These are phyloP conservation scores for Otolemur crassicaudatus DNA, from an alignment of 2,797 vertebrate species.

Conservation along the genomic window DNA sequence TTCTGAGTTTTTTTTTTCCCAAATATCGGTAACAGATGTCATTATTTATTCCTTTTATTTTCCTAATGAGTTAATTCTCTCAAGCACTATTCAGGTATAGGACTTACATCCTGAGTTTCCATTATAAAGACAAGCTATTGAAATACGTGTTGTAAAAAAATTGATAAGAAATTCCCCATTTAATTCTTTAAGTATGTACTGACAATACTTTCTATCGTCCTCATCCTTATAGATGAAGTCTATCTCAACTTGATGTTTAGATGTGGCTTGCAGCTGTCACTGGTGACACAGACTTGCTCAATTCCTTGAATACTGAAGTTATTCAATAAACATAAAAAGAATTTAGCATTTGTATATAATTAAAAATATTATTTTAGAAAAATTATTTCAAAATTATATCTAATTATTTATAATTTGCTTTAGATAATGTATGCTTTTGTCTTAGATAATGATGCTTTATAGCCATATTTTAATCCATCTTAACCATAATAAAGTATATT, in stretches of 20 bases:
- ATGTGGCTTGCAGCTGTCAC: background rate
- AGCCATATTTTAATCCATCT: conserved; percentile 59
- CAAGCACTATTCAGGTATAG: background rate
- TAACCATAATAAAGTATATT: conserved; percentile 61
- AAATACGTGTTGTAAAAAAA: background rate
- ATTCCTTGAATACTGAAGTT: background rate
- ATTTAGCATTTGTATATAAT: background rate
- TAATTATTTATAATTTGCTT: background rate
- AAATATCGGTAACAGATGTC: background rate
- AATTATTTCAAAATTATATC: background rate
- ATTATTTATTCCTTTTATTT: background rate
- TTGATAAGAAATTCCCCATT: background rate
- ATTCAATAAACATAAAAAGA: background rate
- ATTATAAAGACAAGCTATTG: background rate
- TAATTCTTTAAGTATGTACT: background rate
- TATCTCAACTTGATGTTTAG: background rate
- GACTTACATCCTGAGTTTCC: background rate
- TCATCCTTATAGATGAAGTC: background rate
- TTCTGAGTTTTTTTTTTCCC: background rate
- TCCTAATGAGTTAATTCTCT: background rate
- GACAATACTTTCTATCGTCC: background rate
- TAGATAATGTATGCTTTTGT: background rate
- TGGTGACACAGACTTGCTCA: background rate
- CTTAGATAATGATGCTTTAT: conserved; percentile 71
- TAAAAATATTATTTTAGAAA: background rate